Percentiles rank a stretch among this genome's conserved stretches.
phyloP scores from a whole-genome alignment of 2,113 vertebrate genomes.

The Halichoeres trimaculatus region DNA sequence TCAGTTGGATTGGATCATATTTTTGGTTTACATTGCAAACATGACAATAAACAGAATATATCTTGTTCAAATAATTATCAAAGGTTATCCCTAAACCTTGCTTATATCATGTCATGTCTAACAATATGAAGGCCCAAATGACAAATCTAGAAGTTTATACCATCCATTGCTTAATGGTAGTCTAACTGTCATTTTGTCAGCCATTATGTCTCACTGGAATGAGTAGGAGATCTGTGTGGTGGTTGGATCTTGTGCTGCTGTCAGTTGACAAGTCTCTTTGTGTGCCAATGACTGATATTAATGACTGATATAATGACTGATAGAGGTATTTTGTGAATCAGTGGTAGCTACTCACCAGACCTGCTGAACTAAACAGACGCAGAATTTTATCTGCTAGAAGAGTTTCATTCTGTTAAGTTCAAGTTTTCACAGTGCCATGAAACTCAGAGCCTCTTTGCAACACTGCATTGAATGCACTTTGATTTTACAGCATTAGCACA shows the following conservation, averaged over 20 bases:
- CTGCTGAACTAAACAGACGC: conserved; percentile 48
- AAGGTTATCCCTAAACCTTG: no score
- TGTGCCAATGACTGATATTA: no score
- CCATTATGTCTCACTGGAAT: not conserved
- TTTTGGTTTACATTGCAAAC: no score
- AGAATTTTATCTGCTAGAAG: conserved; percentile 37
- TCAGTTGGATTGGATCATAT: no score
- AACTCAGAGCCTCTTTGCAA: conserved; percentile 5
- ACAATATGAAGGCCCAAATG: no score
- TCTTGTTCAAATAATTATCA: no score
- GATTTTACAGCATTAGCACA: conserved; percentile 33
- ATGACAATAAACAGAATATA: no score
- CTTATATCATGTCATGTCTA: no score
- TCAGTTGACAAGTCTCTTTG: no score
- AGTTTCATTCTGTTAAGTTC: conserved; percentile 20
- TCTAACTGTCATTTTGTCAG: no score
- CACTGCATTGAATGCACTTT: not conserved
- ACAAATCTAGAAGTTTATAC: no score
- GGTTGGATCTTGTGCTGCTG: not conserved
- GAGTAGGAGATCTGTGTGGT: not conserved
- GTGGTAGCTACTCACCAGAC: conserved; percentile 26
- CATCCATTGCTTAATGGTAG: not conserved
- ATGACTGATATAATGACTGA: no score
- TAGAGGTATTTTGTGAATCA: conserved; percentile 53
- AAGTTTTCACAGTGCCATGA: conserved; percentile 30